Percentiles rank a stretch among this genome's conserved stretches.
phyloP scores from a whole-genome alignment of 2,797 vertebrate genomes.

The Cyclopterus lumpus region DNA sequence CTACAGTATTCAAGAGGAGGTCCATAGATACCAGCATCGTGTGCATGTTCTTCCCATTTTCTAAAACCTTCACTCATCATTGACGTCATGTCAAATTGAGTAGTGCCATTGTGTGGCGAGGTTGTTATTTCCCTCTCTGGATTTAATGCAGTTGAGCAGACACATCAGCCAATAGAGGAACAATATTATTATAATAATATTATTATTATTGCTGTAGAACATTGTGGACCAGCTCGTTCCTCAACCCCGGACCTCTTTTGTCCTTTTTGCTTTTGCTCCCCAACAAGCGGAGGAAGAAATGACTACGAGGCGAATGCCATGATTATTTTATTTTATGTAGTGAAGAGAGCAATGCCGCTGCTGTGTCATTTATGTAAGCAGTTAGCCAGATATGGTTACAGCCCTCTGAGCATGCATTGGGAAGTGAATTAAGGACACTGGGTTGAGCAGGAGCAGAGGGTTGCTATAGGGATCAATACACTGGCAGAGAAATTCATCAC shows the following conservation, averaged over 20 bases:
- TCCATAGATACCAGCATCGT: slow-evolving; percentile 35
- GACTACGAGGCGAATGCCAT: slow-evolving; percentile 30
- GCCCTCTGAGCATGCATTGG: slow-evolving; percentile 47
- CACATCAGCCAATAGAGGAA: slow-evolving; percentile 29
- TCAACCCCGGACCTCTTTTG: slow-evolving; percentile 6
- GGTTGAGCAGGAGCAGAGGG: slow-evolving; percentile 44
- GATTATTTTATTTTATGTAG: slow-evolving; percentile 53
- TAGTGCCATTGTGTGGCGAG: slow-evolving; percentile 15
- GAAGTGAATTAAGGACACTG: slow-evolving; percentile 54
- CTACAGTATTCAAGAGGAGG: slow-evolving; percentile 52
- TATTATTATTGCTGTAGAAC: slow-evolving; percentile 47
- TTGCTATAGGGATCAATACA: slow-evolving; percentile 44
- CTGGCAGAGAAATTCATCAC: slow-evolving; percentile 50
- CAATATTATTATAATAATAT: too few relatives aligned
- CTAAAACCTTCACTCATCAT: slow-evolving; percentile 38
- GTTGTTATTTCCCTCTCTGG: background rate
- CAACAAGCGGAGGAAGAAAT: slow-evolving; percentile 13
- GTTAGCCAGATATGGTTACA: slow-evolving; percentile 59
- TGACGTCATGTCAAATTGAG: slow-evolving; percentile 43
- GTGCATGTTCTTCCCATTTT: background rate
- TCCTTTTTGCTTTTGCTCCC: background rate
- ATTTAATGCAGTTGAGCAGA: slow-evolving; percentile 33
- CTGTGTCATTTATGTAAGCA: slow-evolving; percentile 46
- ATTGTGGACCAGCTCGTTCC: slow-evolving; percentile 29
- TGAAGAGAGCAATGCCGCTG: slow-evolving; percentile 21